These are phyloP conservation scores for Rhinophrynus dorsalis DNA, from an alignment of 2,797 vertebrate species.

Conservation along the genomic window DNA sequence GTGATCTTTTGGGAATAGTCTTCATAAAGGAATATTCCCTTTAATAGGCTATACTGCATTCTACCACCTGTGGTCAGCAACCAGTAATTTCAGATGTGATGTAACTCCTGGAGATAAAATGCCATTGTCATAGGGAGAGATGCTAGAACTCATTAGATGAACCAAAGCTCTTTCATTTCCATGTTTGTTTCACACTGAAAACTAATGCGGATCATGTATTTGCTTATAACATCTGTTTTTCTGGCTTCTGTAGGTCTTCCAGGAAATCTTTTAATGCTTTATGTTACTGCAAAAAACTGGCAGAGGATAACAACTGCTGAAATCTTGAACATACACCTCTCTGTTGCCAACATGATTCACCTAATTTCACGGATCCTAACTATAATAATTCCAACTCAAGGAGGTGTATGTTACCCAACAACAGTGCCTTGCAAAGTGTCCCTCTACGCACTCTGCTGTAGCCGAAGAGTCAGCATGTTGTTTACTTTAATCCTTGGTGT, in stretches of 20 bases:
- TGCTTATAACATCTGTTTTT: background rate
- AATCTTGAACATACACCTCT: conserved; percentile 11
- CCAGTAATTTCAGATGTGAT: no score
- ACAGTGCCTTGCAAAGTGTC: conserved; percentile 1
- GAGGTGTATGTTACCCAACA: conserved; percentile 15
- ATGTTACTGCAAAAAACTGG: background rate
- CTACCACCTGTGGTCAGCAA: no score
- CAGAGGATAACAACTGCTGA: background rate
- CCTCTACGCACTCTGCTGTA: background rate
- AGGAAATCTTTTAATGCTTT: background rate
- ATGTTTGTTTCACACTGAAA: background rate
- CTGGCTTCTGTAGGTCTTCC: background rate
- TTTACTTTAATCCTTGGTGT: conserved; percentile 22
- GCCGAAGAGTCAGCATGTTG: conserved; percentile 6
- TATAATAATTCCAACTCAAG: conserved; percentile 15
- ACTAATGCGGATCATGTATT: background rate
- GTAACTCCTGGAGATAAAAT: no score
- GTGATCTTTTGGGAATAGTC: no score
- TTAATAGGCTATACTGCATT: no score
- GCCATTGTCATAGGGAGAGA: background rate
- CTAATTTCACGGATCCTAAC: background rate
- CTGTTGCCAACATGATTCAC: conserved; percentile 5
- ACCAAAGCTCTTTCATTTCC: background rate
- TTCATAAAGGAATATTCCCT: no score
- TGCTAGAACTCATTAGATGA: background rate